Evolutionary conservation across 2,797 vertebrate genomes (phyloP).

Genomic region (Tachyglossus aculeatus): DNA sequence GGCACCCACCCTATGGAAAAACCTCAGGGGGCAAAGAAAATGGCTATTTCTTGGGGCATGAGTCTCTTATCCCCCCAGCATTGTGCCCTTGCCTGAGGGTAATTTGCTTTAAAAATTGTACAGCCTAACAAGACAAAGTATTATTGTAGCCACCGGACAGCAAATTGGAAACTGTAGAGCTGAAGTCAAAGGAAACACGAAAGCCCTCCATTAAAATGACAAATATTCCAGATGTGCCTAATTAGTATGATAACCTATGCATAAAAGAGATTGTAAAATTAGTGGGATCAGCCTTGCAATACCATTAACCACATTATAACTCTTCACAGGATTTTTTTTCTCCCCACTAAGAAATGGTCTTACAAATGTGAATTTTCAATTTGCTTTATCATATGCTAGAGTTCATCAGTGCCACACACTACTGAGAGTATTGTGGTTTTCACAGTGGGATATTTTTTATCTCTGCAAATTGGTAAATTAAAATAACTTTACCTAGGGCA

Average conservation of each 20-base stretch:
- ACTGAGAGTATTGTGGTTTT: constrained; percentile 78
- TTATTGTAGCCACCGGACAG: constrained; percentile 41
- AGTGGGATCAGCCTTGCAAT: constrained; percentile 55
- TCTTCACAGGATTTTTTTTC: constrained; percentile 71
- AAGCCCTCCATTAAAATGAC: constrained; percentile 62
- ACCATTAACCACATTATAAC: constrained; percentile 71
- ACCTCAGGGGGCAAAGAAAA: no score
- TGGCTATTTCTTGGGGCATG: no score
- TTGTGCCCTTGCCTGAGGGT: not conserved
- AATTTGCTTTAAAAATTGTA: constrained; percentile 48
- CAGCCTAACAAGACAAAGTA: constrained; percentile 43
- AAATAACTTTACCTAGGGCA: constrained; percentile 82
- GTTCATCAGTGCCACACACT: constrained; percentile 66
- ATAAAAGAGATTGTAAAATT: constrained; percentile 63
- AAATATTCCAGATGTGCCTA: constrained; percentile 63
- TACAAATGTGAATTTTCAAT: constrained; percentile 80
- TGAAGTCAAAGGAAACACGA: constrained; percentile 53
- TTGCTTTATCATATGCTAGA: constrained; percentile 70
- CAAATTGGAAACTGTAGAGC: constrained; percentile 43
- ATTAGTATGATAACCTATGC: constrained; percentile 68
- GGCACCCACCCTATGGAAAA: no score
- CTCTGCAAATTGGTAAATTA: constrained; percentile 79
- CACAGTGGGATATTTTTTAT: constrained; percentile 78
- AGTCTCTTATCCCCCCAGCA: no score
- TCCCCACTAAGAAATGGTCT: constrained; percentile 69